These are phyloP conservation scores for Euwallacea fornicatus DNA, from an alignment of 1,140 invertebrate species.

Conservation along the genomic window DNA sequence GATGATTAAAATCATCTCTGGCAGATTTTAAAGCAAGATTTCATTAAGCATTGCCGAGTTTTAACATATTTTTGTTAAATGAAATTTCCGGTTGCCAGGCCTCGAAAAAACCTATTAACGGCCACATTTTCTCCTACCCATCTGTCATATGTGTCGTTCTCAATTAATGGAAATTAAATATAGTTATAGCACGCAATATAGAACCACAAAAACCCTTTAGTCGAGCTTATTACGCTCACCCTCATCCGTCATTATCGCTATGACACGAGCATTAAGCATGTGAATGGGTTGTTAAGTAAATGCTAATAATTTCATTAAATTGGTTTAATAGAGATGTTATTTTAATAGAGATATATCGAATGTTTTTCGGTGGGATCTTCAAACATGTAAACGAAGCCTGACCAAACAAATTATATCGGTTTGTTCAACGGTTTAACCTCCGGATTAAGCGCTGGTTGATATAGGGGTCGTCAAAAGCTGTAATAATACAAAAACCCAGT, in stretches of 20 bases:
- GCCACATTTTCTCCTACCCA: no score
- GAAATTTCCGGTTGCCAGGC: slow-evolving; percentile 12
- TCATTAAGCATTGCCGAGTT: slow-evolving; percentile 27
- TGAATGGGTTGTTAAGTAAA: slow-evolving; percentile 28
- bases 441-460: slow-evolving; percentile 6
- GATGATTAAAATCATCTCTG: slow-evolving; percentile 33
- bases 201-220: slow-evolving; percentile 7
- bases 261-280: neutral
- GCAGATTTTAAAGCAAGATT: slow-evolving; percentile 32
- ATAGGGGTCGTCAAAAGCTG: slow-evolving; percentile 4
- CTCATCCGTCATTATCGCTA: slow-evolving; percentile 17
- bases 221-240: neutral
- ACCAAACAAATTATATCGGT: slow-evolving; percentile 26
- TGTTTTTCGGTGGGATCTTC: slow-evolving; percentile 7
- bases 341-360: slow-evolving; percentile 30
- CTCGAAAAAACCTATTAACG: no score
- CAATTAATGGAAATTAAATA: slow-evolving; percentile 3
- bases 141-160: no score
- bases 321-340: slow-evolving; percentile 19
- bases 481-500: neutral
- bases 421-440: slow-evolving; percentile 10
- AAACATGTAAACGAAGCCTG: slow-evolving; percentile 20
- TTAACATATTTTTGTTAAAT: slow-evolving; percentile 31
- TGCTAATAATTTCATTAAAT: slow-evolving; percentile 21
- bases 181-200: neutral